Percentiles rank a stretch among this genome's conserved stretches.
Evolutionary conservation across 2,888 invertebrate genomes (phyloP).

Genomic region (Brenthis hecate): DNA sequence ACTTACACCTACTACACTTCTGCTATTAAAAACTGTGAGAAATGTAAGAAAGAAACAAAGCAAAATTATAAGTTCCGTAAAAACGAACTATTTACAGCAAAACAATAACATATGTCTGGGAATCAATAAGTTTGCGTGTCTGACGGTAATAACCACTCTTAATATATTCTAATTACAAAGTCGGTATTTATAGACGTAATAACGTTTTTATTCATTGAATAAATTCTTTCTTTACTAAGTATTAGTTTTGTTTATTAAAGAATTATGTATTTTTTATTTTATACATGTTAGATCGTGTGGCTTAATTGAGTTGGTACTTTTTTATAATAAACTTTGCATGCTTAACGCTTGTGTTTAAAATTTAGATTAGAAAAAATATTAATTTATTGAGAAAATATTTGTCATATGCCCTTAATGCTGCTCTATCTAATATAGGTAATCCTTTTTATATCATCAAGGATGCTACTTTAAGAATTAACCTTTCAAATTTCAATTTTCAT

Average conservation of each 20-base stretch:
- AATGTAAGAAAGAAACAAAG: constrained; percentile 6
- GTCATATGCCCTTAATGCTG: too few species aligned
- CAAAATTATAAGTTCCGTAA: background rate
- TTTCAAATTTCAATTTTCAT: too few species aligned
- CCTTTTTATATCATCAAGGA: too few species aligned
- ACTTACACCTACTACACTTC: too few species aligned
- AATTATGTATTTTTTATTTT: background rate
- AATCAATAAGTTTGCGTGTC: constrained; percentile 32
- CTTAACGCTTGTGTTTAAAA: background rate
- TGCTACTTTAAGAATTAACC: too few species aligned
- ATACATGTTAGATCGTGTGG: constrained; percentile 1
- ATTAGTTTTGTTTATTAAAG: constrained; percentile 11
- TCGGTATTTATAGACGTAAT: constrained; percentile 11
- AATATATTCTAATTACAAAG: constrained; percentile 22
- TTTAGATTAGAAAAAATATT: too few species aligned
- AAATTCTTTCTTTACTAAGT: background rate
- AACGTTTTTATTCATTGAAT: constrained; percentile 3
- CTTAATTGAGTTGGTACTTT: background rate
- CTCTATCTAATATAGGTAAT: too few species aligned
- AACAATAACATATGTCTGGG: constrained; percentile 26
- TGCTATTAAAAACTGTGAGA: background rate
- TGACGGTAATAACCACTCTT: constrained; percentile 22
- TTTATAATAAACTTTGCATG: background rate
- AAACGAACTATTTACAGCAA: constrained; percentile 6
- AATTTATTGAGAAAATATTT: too few species aligned